A percentile compares a stretch with the other conserved stretches of the same genome.
Evolutionary conservation across 1,140 invertebrate genomes (phyloP).

Genomic region (Bombus breviceps): DNA sequence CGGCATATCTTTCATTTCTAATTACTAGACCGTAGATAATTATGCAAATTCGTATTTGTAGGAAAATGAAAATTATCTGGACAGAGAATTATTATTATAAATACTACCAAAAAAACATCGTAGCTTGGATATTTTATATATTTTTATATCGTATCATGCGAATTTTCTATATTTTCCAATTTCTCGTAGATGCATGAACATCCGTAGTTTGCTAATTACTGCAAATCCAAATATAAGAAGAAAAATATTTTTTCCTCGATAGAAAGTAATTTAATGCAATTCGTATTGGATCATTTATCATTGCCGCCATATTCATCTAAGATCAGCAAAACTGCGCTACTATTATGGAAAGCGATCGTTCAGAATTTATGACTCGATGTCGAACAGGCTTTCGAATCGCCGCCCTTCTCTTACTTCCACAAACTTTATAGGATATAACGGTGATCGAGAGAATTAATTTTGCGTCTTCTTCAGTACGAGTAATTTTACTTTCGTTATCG

Average conservation of each 20-base stretch:
- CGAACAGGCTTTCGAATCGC: constrained; percentile 3
- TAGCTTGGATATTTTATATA: neutral
- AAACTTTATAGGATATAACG: neutral
- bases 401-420: neutral
- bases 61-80: no score
- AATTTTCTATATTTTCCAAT: neutral
- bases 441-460: neutral
- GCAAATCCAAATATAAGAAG: neutral
- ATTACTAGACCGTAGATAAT: no score
- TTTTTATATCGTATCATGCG: neutral
- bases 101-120: neutral
- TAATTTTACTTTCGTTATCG: neutral
- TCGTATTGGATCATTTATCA: no score
- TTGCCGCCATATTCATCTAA: no score
- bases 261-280: neutral
- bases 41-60: no score
- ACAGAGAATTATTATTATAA: neutral
- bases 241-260: no score
- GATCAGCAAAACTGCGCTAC: no score
- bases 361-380: neutral
- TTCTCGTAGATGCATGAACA: neutral
- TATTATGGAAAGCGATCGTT: constrained; percentile 1
- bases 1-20: no score
- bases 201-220: neutral
- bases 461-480: neutral